phyloP scores from a whole-genome alignment of 2,888 invertebrate species.

The Bimastos eiseni region DNA sequence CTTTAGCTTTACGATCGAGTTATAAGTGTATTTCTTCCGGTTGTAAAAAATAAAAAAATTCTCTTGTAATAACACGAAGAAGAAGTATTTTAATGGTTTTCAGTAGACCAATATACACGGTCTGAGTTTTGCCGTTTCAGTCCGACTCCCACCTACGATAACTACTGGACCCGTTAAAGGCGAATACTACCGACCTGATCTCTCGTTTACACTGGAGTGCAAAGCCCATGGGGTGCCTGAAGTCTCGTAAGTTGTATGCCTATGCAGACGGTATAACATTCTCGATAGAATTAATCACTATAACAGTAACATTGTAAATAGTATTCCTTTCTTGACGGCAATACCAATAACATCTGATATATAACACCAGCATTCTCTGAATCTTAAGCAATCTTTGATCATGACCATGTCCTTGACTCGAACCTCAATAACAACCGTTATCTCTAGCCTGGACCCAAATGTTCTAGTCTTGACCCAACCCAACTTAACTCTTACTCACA shows the following conservation, averaged over 20 bases:
- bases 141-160: neutral
- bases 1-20: neutral
- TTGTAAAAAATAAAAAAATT: neutral
- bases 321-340: neutral
- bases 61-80: neutral
- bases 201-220: neutral
- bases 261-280: neutral
- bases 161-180: neutral
- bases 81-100: neutral
- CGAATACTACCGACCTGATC: neutral
- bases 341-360: too few relatives aligned
- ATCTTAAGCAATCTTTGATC: neutral
- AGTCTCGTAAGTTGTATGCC: neutral
- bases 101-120: too few relatives aligned
- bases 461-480: too few relatives aligned
- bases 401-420: too few relatives aligned
- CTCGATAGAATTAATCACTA: neutral
- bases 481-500: too few relatives aligned
- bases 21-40: neutral
- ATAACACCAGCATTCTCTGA: too few relatives aligned
- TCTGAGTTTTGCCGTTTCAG: neutral
- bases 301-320: neutral
- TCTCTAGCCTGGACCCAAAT: too few relatives aligned
- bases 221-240: neutral
- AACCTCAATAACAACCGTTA: too few relatives aligned